Percentiles rank a stretch among this genome's conserved stretches.
Evolutionary conservation across 2,113 vertebrate genomes (phyloP).

Genomic region (Megaceryle torquata): DNA sequence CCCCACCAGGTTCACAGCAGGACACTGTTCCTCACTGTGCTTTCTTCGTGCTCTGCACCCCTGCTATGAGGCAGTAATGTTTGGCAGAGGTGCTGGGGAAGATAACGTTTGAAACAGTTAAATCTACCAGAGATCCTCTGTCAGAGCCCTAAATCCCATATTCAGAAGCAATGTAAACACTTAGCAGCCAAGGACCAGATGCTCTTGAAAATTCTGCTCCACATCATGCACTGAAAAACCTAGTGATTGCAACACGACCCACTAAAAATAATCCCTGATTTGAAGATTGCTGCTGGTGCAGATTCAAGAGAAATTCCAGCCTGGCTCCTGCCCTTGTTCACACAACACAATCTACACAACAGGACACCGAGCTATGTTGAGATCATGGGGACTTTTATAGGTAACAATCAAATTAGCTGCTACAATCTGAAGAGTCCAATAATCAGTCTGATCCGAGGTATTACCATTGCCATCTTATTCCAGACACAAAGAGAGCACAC

Average conservation of each 20-base stretch:
- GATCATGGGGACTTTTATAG: background rate
- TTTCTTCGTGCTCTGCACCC: background rate
- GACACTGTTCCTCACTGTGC: background rate
- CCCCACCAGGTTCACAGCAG: background rate
- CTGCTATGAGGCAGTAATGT: background rate
- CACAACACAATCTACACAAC: background rate
- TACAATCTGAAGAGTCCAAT: background rate
- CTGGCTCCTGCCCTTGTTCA: background rate
- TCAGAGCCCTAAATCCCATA: conserved; percentile 5
- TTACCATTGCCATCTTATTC: background rate
- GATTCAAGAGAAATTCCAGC: background rate
- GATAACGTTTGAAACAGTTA: background rate
- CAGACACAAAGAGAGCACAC: background rate
- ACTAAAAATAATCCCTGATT: background rate
- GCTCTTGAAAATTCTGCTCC: conserved; percentile 28
- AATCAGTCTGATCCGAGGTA: background rate
- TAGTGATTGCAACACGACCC: background rate
- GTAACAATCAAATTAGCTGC: background rate
- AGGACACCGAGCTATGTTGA: background rate
- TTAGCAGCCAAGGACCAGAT: background rate
- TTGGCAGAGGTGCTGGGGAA: background rate
- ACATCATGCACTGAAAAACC: background rate
- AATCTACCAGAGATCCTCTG: background rate
- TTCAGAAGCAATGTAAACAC: conserved; percentile 32
- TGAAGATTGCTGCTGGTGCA: background rate